These are phyloP conservation scores for Meloidogyne chitwoodi DNA, from an alignment of 1,140 invertebrate genomes.

Conservation along the genomic window DNA sequence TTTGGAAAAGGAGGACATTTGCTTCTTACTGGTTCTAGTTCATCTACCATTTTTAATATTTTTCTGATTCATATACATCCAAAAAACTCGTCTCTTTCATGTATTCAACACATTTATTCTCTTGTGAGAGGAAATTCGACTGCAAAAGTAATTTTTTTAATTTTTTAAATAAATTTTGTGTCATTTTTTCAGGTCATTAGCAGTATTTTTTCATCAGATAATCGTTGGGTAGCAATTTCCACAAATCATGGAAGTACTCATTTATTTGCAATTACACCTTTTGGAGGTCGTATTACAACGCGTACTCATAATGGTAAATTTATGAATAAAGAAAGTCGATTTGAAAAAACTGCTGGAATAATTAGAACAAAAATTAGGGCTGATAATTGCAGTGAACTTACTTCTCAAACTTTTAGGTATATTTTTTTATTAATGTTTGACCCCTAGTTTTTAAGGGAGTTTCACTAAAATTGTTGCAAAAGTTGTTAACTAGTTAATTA, in stretches of 20 bases:
- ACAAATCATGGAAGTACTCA: conserved; percentile 93
- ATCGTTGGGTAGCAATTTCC: conserved; percentile 87
- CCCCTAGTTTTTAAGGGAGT: too few relatives aligned
- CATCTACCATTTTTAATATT: conserved; percentile 92
- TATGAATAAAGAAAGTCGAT: conserved; percentile 85
- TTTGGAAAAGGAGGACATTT: conserved; percentile 88
- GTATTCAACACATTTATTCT: conserved; percentile 92
- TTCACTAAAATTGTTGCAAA: too few relatives aligned
- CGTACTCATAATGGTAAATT: conserved; percentile 88
- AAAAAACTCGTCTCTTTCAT: conserved; percentile 75
- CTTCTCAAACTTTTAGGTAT: not conserved
- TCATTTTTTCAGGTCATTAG: conserved; percentile 61
- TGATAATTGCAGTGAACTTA: not conserved
- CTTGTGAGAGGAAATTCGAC: conserved; percentile 75
- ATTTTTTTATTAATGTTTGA: not conserved
- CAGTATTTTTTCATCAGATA: conserved; percentile 74
- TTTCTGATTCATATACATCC: conserved; percentile 90
- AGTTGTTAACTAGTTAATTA: too few relatives aligned
- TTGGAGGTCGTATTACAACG: conserved; percentile 80
- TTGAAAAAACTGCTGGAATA: conserved; percentile 90
- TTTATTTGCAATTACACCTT: conserved; percentile 92
- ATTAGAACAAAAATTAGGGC: conserved; percentile 52
- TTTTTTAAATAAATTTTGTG: conserved; percentile 60
- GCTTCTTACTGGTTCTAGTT: conserved; percentile 82
- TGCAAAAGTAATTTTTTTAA: conserved; percentile 62